Conservation (phyloP, 1,140 invertebrate genomes). For the Bombus ignitus region DNA sequence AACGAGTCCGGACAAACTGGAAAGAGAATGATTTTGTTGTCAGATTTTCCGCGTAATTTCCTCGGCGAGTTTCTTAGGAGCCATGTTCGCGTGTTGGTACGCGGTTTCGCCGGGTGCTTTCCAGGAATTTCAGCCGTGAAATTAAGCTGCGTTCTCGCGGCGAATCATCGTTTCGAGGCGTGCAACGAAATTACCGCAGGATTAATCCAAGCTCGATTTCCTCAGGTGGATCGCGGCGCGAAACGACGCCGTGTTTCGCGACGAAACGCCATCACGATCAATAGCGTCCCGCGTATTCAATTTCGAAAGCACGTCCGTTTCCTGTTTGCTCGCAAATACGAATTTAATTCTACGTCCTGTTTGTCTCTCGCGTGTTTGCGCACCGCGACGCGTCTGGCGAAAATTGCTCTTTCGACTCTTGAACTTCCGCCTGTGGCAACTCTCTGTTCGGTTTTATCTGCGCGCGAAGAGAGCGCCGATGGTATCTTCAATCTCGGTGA, state of each 20-base stretch:
- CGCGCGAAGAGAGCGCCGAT: not conserved
- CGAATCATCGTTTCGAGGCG: not conserved
- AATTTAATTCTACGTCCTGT: constrained; percentile 69
- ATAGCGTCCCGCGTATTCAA: constrained; percentile 57
- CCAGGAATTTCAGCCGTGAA: not conserved
- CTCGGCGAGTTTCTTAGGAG: not conserved
- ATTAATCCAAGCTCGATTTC: constrained; percentile 3
- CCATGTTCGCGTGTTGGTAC: not conserved
- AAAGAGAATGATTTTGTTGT: not conserved
- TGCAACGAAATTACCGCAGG: not conserved
- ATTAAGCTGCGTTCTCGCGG: not conserved
- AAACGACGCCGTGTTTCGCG: not conserved
- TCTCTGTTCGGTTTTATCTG: not conserved
- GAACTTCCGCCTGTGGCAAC: not conserved
- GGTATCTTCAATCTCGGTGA: not conserved
- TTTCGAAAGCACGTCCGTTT: constrained; percentile 65
- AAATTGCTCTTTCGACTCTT: constrained; percentile 65
- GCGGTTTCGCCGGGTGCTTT: not conserved
- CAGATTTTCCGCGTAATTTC: not conserved
- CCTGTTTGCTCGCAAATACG: constrained; percentile 66
- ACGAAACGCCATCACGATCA: constrained; percentile 34
- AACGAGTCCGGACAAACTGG: not conserved
- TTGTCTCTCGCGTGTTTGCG: constrained; percentile 60
- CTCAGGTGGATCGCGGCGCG: not conserved
- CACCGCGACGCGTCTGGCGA: constrained; percentile 54